phyloP scores from a whole-genome alignment of 2,797 vertebrate species.

The Fistularia commersonii region DNA sequence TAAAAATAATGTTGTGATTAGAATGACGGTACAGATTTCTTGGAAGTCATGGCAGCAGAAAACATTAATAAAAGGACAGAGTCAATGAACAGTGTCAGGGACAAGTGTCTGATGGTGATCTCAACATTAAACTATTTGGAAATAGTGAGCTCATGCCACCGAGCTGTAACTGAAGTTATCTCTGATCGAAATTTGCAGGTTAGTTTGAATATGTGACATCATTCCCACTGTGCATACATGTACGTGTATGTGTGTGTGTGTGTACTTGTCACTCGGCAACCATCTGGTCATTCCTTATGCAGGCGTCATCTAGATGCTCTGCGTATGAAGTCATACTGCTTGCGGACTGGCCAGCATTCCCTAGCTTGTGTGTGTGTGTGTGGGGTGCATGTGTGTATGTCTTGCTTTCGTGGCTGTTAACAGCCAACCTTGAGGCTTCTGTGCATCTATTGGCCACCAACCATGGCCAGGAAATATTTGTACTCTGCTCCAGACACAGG shows the following conservation, averaged over 20 bases:
- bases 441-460: constrained; percentile 19
- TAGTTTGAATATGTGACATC: constrained; percentile 34
- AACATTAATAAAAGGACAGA: no score
- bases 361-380: constrained; percentile 1
- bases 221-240: constrained; percentile 29
- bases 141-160: constrained; percentile 20
- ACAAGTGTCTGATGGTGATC: constrained; percentile 6
- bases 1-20: no score
- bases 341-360: constrained; percentile 55
- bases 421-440: constrained; percentile 7
- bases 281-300: constrained; percentile 50
- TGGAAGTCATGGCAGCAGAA: no score
- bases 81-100: constrained; percentile 1
- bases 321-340: constrained; percentile 69
- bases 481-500: constrained; percentile 8
- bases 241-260: constrained; percentile 46
- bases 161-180: constrained; percentile 15
- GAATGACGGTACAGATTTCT: no score
- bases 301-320: constrained; percentile 66
- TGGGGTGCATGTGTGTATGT: neutral
- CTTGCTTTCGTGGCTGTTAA: neutral
- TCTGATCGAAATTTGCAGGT: constrained; percentile 18
- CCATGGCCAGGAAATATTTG: constrained; percentile 37
- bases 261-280: constrained; percentile 62
- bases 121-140: constrained; percentile 5